Percentiles rank a stretch among this genome's conserved stretches.
Conservation (phyloP, 2,797 vertebrate genomes). For the Tolypeutes matacus region DNA sequence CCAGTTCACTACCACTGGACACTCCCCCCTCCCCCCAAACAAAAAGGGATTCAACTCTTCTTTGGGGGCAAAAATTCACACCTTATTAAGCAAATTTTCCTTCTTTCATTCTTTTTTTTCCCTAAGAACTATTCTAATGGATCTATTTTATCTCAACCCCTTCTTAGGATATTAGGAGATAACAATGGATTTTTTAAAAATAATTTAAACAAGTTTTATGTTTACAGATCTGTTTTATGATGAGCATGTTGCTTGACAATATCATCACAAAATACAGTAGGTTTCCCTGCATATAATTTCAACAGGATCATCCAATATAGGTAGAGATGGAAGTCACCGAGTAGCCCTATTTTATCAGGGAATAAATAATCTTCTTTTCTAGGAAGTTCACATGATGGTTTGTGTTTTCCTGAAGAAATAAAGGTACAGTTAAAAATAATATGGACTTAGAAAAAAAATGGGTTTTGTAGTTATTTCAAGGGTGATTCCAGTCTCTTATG, state of each 20-base stretch:
- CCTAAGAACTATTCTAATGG: not conserved
- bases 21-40: too few relatives aligned
- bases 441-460: not conserved
- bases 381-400: not conserved
- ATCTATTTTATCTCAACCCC: not conserved
- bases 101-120: not conserved
- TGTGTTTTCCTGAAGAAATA: not conserved
- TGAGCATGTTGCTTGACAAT: not conserved
- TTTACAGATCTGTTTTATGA: not conserved
- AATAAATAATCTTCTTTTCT: not conserved
- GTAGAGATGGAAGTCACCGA: not conserved
- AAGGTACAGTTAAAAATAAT: not conserved
- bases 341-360: not conserved
- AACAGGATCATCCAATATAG: not conserved
- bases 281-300: slow-evolving; percentile 1
- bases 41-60: not conserved
- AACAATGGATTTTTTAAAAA: not conserved
- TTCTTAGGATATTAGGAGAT: not conserved
- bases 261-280: not conserved
- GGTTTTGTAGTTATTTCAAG: not conserved
- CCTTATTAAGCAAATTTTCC: not conserved
- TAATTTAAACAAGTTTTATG: not conserved
- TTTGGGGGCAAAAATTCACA: not conserved
- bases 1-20: not conserved
- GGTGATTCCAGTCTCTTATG: not conserved